Base-by-base conservation (phyloP, 2,797 vertebrate species). In the Parauchenoglanis ngamensis region DNA sequence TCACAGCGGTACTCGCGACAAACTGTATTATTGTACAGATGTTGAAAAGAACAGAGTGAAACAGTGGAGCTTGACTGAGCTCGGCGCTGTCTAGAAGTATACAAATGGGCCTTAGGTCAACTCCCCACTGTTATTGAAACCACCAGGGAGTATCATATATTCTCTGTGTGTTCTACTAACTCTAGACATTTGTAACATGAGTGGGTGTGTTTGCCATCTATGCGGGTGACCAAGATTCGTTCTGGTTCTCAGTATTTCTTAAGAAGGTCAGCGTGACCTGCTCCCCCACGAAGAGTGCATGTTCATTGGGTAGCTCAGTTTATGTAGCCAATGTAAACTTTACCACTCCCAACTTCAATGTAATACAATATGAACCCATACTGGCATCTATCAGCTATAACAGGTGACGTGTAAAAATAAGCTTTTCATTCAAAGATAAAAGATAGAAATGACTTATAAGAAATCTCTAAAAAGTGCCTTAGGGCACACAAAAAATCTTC, bases 151-250 rank as follows among this genome's bases (percentile, higher is more conserved):
- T 65, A 68, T 86, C 57, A 75, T 75, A 77, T 81, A 70, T 54
- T 67, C 76, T 21, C 17, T 54, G 70, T 63, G 49, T 65, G 77
- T 75, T 83, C 86, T 77, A 54, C 80, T 87, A 82, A 78, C 82
- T 86, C 78, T 44, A 88, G 82, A 31, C 54, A 88, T 86, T 88
- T 90, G 54, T 56, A 84, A 86, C 85, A 59, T 82, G 49, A 85
- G 84, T 46, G 46, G 8, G 23, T 86, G 77, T 84, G n/a, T 86
- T 59, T 75, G 83, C 78, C 40, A 44, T 86, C 80, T 68, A 57
- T 44, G 44, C 13, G 57, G 59, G 65, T 67, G 56, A 76, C 65
- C 54, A 44, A 52, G 23, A 65, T 83, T 83, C 15, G 86, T 83
- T 83, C 17, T n/a, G 81, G 76, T 86, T 87, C 90, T 83, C 85